Evolutionary conservation across 2,113 vertebrate species (phyloP).

Genomic region (Pampusana beccarii): DNA sequence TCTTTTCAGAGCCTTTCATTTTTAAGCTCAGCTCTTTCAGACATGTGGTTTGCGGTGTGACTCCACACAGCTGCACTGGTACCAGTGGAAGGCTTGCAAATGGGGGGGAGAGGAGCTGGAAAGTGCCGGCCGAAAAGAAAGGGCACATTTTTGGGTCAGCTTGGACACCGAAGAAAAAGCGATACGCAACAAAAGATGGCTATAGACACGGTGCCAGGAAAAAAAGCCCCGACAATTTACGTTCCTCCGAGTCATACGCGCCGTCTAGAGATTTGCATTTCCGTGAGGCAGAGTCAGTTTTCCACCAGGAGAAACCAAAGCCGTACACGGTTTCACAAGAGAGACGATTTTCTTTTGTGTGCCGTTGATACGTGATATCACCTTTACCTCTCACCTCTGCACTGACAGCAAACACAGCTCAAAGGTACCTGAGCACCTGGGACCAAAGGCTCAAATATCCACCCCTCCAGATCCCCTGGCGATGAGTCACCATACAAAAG

Average conservation of each 20-base stretch:
- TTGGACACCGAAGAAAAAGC: neutral
- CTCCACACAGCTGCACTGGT: neutral
- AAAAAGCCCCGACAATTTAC: neutral
- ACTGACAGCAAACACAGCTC: conserved; percentile 1
- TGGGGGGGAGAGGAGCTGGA: neutral
- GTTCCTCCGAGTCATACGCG: neutral
- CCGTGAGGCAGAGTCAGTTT: neutral
- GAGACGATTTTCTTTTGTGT: neutral
- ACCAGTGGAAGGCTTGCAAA: neutral
- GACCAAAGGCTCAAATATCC: conserved; percentile 41
- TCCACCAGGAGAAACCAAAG: neutral
- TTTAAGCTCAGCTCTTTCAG: neutral
- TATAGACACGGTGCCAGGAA: neutral
- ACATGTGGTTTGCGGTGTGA: neutral
- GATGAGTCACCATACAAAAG: conserved; percentile 67
- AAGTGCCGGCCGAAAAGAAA: neutral
- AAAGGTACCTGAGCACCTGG: conserved; percentile 34
- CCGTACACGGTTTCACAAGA: neutral
- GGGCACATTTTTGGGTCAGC: neutral
- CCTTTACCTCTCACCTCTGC: conserved; percentile 5
- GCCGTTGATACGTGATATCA: neutral
- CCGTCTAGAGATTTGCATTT: neutral
- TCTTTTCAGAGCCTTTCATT: neutral
- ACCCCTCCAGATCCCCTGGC: conserved; percentile 8
- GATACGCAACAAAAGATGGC: neutral